A percentile compares a stretch with the other conserved stretches of the same genome.
Conservation (phyloP, 1,140 invertebrate species). For the Drosophila funebris region DNA sequence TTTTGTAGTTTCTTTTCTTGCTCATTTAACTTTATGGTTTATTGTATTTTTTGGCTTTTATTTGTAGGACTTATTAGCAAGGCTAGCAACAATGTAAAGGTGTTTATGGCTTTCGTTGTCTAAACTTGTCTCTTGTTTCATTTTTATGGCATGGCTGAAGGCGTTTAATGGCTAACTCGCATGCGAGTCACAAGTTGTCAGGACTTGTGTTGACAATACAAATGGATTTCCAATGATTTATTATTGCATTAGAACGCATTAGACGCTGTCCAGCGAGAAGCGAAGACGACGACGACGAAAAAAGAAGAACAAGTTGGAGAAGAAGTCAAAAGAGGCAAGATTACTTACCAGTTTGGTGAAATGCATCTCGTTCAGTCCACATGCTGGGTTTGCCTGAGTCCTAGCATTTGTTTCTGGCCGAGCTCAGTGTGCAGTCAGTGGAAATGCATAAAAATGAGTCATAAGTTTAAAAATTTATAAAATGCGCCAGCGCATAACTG, state of each 20-base stretch:
- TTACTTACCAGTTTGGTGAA: slow-evolving; percentile 14
- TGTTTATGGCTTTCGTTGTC: slow-evolving; percentile 61
- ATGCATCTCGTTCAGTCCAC: background rate
- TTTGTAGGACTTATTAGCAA: slow-evolving; percentile 46
- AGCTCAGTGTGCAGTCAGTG: slow-evolving; percentile 70
- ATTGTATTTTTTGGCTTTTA: background rate
- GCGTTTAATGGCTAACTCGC: slow-evolving; percentile 63
- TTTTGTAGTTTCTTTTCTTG: background rate
- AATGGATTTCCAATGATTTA: slow-evolving; percentile 82
- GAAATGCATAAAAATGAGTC: slow-evolving; percentile 80
- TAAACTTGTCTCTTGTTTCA: slow-evolving; percentile 52
- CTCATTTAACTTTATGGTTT: slow-evolving; percentile 21
- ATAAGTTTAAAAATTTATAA: slow-evolving; percentile 82
- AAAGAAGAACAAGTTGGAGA: too few relatives aligned
- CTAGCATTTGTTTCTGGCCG: slow-evolving; percentile 34
- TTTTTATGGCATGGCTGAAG: slow-evolving; percentile 58
- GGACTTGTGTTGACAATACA: slow-evolving; percentile 79
- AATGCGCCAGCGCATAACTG: slow-evolving; percentile 76
- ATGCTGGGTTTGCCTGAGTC: background rate
- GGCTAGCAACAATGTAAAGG: slow-evolving; percentile 31
- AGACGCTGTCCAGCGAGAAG: slow-evolving; percentile 23
- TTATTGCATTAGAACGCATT: slow-evolving; percentile 81
- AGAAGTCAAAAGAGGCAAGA: background rate
- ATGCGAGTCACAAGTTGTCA: slow-evolving; percentile 64
- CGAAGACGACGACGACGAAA: background rate